Base-by-base conservation (phyloP, 2,113 vertebrate species). In the Dipodomys ordii region DNA sequence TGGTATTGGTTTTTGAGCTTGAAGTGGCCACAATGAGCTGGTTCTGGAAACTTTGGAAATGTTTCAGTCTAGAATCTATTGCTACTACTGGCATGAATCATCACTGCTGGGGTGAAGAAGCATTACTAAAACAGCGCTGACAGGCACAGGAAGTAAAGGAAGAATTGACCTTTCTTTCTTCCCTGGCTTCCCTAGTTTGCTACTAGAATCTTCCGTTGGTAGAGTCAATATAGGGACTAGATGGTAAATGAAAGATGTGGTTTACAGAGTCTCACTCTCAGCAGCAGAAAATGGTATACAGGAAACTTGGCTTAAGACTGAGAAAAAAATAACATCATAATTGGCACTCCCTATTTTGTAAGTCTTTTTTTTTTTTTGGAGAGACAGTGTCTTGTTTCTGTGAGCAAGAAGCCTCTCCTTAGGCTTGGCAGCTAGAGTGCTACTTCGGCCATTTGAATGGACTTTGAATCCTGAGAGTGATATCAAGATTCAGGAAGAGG, bases 81-180 rank as follows among this genome's bases (percentile, higher is more conserved):
- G 81, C 44, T 78, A 79, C n/a, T 81, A 28, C 35, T 81, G 64
- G 27, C 28, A 53, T 93, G 94, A 94, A 68, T 93, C 83, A 91
- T 67, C 67, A 49, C 62, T 86, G 12, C 35, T 88, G 72, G 83
- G 77, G 72, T 94, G 87, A 96, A 93, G 71, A 92, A 92, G 23
- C 62, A 86, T 89, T 76, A 35, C 35, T 67, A 67, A 76, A 86
- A 77, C 83, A 86, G 91, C 84, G 90, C 80, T 94, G 76, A 92
- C 19, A 94, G 72, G 60, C 62, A 77, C 6, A 91, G 88, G 83
- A 94, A 87, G 23, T 96, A 91, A 89, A 89, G 30, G 79, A 83
- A 83, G 19, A 69, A 25, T 3, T 95, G 77, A 80, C 71, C 71
- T 93, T 85, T 72, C 71, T 93, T 85, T 72, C 35, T 77, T 83